These are phyloP conservation scores for Myanophis thanlyinensis DNA, from an alignment of 2,113 vertebrate species.

Conservation along the genomic window DNA sequence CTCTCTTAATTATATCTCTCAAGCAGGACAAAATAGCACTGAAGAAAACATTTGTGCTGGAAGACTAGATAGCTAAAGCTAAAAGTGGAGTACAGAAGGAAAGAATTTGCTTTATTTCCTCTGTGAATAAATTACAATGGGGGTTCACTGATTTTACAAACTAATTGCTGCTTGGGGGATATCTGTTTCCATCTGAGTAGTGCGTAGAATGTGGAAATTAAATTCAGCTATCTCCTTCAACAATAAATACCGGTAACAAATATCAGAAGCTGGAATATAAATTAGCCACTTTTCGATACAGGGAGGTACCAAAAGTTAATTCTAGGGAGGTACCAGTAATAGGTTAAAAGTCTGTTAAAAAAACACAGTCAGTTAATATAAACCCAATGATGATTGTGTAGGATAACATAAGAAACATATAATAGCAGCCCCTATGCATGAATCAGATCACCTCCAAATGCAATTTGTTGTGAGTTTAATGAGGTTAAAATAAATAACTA, in stretches of 20 bases:
- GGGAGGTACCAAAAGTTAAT: not conserved
- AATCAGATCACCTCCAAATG: not conserved
- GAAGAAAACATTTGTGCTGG: constrained; percentile 19
- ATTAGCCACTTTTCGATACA: not conserved
- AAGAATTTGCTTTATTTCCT: constrained; percentile 20
- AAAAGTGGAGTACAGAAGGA: constrained; percentile 1
- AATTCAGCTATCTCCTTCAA: constrained; percentile 5
- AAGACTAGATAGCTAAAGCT: constrained; percentile 32
- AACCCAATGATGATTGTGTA: not conserved
- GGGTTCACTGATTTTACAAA: constrained; percentile 5
- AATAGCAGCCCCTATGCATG: not conserved
- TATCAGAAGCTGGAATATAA: constrained; percentile 3
- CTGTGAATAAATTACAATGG: rapidly evolving
- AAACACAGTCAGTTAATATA: not conserved
- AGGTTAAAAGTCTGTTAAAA: constrained; percentile 4
- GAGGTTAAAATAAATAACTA: not conserved
- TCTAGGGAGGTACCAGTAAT: not conserved
- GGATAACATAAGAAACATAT: not conserved
- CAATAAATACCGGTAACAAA: constrained; percentile 4
- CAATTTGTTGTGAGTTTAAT: not conserved
- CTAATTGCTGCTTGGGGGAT: constrained; percentile 3
- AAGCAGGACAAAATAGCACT: constrained; percentile 36
- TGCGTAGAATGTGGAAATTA: not conserved
- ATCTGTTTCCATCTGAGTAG: not conserved
- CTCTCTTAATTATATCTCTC: constrained; percentile 48